Evolutionary conservation across 2,888 invertebrate species (phyloP).

Genomic region (Diogma glabrata): DNA sequence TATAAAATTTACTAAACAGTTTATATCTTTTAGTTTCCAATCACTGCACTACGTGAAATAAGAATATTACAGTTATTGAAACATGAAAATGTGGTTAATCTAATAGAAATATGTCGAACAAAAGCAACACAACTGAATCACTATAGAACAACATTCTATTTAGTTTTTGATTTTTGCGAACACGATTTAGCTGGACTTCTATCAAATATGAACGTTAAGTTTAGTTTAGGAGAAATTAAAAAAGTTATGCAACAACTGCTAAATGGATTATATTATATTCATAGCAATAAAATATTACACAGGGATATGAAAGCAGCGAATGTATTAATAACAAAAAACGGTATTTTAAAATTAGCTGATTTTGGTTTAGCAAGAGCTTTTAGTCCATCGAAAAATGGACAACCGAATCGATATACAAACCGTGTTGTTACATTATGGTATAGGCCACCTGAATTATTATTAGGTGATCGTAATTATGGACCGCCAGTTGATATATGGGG

Average conservation of each 20-base stretch:
- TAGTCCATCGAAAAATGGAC: constrained; percentile 74
- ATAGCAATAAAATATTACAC: constrained; percentile 88
- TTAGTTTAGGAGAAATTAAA: constrained; percentile 92
- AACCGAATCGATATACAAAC: constrained; percentile 88
- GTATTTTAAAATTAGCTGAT: constrained; percentile 89
- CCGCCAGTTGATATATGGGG: constrained; percentile 96
- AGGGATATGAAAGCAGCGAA: constrained; percentile 99
- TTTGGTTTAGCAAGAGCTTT: constrained; percentile 95
- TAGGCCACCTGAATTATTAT: constrained; percentile 48
- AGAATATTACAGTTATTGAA: constrained; percentile 87
- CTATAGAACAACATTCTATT: constrained; percentile 45
- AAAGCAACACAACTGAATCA: constrained; percentile 53
- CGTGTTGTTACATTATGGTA: constrained; percentile 98
- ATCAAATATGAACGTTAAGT: constrained; percentile 91
- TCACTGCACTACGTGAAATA: constrained; percentile 94
- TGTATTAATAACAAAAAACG: constrained; percentile 91
- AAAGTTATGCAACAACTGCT: constrained; percentile 80
- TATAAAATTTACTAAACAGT: background rate
- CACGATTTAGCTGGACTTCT: constrained; percentile 94
- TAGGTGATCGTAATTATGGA: constrained; percentile 87
- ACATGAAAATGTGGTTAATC: constrained; percentile 93
- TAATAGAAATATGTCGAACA: constrained; percentile 93
- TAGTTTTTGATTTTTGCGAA: constrained; percentile 98
- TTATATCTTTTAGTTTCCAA: constrained; percentile 45
- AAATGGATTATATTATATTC: constrained; percentile 88